phyloP scores from a whole-genome alignment of 2,797 vertebrate genomes.

The Cossypha polioptera region DNA sequence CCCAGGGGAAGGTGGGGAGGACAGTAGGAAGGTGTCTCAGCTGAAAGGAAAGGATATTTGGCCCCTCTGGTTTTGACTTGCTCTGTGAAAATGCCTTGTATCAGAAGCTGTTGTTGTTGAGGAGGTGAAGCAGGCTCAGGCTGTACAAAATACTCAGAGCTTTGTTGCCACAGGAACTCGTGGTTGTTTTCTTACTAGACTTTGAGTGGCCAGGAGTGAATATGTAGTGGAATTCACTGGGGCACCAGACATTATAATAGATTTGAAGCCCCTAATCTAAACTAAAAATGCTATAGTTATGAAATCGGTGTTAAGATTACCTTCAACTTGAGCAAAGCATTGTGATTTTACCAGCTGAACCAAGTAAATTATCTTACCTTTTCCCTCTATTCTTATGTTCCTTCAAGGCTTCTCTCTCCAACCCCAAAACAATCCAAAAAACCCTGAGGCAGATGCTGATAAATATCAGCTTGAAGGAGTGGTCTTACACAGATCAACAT shows the following conservation, averaged over 20 bases:
- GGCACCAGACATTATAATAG: neutral
- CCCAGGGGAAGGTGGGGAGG: neutral
- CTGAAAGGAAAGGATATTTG: neutral
- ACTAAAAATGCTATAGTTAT: rapidly evolving
- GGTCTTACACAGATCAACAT: rapidly evolving
- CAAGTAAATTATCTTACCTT: neutral
- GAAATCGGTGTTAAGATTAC: neutral
- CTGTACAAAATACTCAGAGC: neutral
- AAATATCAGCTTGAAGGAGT: neutral
- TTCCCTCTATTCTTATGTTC: neutral
- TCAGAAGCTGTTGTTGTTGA: neutral
- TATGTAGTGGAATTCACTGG: neutral
- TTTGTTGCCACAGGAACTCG: neutral
- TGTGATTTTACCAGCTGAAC: neutral
- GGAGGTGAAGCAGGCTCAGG: neutral
- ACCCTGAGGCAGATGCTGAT: neutral
- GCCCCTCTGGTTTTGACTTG: neutral
- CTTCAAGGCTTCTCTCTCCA: neutral
- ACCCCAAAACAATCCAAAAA: neutral
- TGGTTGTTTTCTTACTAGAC: neutral
- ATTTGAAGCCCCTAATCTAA: neutral
- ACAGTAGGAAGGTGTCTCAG: neutral
- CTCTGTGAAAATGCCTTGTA: neutral
- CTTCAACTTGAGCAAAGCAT: neutral
- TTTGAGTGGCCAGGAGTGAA: neutral